These are phyloP conservation scores for Lithophane socia DNA, from an alignment of 2,888 invertebrate genomes.

Conservation along the genomic window DNA sequence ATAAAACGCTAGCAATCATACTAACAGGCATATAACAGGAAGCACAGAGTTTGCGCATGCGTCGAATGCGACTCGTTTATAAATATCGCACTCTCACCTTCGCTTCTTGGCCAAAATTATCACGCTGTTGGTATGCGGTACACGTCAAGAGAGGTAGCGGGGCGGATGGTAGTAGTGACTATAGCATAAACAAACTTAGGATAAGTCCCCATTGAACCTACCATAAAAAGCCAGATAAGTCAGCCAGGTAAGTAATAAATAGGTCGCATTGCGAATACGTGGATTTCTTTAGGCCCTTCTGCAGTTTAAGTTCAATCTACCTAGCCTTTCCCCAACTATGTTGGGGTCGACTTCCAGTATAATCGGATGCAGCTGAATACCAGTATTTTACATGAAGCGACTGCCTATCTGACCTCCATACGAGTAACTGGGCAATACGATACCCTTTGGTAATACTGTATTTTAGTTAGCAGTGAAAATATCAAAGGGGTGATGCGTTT, in stretches of 20 bases:
- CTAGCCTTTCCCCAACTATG: too few species aligned
- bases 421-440: too few species aligned
- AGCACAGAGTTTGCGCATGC: slow-evolving; percentile 74
- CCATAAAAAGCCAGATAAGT: background rate
- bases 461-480: too few species aligned
- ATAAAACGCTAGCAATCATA: slow-evolving; percentile 50
- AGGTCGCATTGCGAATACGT: background rate
- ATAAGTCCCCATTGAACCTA: background rate
- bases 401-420: too few species aligned
- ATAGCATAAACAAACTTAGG: background rate
- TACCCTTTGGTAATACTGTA: too few species aligned
- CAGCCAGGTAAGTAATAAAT: too few species aligned
- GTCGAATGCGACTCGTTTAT: slow-evolving; percentile 74
- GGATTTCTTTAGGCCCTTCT: background rate
- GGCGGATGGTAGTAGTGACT: background rate
- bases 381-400: too few species aligned
- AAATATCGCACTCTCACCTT: slow-evolving; percentile 87
- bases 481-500: too few species aligned
- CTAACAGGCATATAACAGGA: slow-evolving; percentile 74
- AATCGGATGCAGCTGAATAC: too few species aligned
- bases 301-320: too few species aligned
- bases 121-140: slow-evolving; percentile 69
- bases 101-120: slow-evolving; percentile 86
- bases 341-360: too few species aligned
- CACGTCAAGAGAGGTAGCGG: slow-evolving; percentile 62